Conservation (phyloP, 2,797 vertebrate species). For the Poeciliopsis gracilis region DNA sequence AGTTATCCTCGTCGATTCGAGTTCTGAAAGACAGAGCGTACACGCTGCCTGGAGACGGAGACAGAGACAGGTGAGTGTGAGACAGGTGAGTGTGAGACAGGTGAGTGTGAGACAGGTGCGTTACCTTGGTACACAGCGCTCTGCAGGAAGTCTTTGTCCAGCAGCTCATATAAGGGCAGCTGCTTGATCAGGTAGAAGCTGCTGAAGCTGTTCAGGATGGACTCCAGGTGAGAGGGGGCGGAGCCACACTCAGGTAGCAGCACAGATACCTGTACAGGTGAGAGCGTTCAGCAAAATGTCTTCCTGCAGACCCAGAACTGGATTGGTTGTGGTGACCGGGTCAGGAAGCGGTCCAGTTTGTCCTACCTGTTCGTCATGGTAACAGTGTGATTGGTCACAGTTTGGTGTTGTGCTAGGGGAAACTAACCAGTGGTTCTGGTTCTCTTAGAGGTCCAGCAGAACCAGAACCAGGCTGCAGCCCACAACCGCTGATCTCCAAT, state of each 20-base stretch:
- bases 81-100: too few relatives aligned
- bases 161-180: constrained; percentile 82
- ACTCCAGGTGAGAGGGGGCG: constrained; percentile 79
- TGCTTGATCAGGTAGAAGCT: constrained; percentile 86
- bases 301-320: neutral
- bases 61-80: neutral
- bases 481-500: too few relatives aligned
- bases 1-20: constrained; percentile 90
- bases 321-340: neutral
- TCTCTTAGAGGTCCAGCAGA: too few relatives aligned
- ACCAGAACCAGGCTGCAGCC: too few relatives aligned
- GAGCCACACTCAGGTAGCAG: constrained; percentile 88
- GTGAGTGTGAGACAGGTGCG: too few relatives aligned
- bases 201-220: constrained; percentile 73
- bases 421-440: too few relatives aligned
- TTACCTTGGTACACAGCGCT: constrained; percentile 84
- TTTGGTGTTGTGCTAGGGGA: too few relatives aligned
- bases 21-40: constrained; percentile 86
- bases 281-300: neutral
- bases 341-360: neutral
- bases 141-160: constrained; percentile 81
- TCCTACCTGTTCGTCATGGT: neutral
- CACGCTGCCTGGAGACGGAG: constrained; percentile 78
- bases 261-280: constrained; percentile 85
- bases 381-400: neutral